Evolutionary conservation across 1,140 invertebrate genomes (phyloP), one percentile per base, ranked within the genome.

Genomic region (Carposina sasakii): DNA sequence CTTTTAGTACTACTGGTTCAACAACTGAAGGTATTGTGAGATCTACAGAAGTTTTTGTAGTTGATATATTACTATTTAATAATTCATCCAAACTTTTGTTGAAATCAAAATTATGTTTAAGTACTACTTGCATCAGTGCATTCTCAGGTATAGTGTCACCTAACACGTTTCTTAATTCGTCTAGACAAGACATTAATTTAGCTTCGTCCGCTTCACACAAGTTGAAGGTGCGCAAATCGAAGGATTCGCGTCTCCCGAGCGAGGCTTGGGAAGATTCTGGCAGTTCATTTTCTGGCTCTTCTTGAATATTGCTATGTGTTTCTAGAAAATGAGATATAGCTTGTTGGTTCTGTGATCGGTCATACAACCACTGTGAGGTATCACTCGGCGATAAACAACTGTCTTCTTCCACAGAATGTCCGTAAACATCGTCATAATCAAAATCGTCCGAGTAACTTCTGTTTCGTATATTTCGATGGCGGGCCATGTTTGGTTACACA

Each of bases 391-490:
- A 98, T 49, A 96, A 90, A 71, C 92, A 93, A 71, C 90, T 92
- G 65, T 91, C 93, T 64, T 96, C 95, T 82, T 98, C 96, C 17
- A 97, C 90, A 15, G 96, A 97, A 81, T 96, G 93, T 2, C 95
- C 95, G 76, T 97, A 97, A 49, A 95, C 90, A 86, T 97, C 94
- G 67, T 97, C 94, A 72, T 95, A 96, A 37, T 97, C 95, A 77
- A 95, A 96, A 70, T 97, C 96, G 63, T 94, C 92, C 9, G 90
- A 89, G 77, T 91, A 93, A 65, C 91, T 90, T 86, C 92, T 90
- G 52, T 89, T 89, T 46, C 92, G 85, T 33, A 94, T 87, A 75
- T 93, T 92, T 50, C 92, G 87, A 76, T 94, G 93, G 13, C 92
- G 90, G 49, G 93, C 91, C 93, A 94, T 94, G 60, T 71, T 57